Conservation (phyloP, 1,140 invertebrate species). For the Dolichoris vasculosae region DNA sequence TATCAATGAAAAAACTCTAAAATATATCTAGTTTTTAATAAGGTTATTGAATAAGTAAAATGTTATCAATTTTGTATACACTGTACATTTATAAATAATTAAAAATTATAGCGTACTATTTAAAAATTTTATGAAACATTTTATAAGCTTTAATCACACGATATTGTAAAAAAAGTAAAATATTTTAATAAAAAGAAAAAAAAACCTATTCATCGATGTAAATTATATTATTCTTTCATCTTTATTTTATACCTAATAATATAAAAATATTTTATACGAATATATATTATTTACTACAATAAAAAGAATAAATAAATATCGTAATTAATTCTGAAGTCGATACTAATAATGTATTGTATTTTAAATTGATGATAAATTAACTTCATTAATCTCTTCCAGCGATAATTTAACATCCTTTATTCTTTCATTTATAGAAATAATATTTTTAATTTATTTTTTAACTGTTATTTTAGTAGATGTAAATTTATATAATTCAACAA, state of each 20-base stretch:
- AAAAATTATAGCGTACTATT: neutral
- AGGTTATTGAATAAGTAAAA: neutral
- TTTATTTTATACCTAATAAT: neutral
- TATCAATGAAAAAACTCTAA: slow-evolving; percentile 6
- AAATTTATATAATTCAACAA: too few species aligned
- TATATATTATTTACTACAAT: too few species aligned
- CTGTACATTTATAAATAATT: neutral
- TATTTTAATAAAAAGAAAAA: neutral
- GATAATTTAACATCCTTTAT: too few species aligned
- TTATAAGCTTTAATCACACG: neutral
- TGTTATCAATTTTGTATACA: slow-evolving; percentile 14
- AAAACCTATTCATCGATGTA: neutral
- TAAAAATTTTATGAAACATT: neutral
- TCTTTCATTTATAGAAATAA: too few species aligned
- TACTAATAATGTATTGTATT: too few species aligned
- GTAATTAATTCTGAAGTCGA: too few species aligned
- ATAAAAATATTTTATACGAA: too few species aligned
- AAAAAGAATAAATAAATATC: too few species aligned
- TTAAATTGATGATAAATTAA: too few species aligned
- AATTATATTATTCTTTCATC: neutral
- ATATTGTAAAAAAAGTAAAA: neutral
- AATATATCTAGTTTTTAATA: neutral
- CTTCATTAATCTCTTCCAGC: too few species aligned
- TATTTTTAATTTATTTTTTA: too few species aligned
- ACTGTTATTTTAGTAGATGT: too few species aligned